Base-by-base conservation (phyloP, 2,888 invertebrate genomes). In the Pachydiplax longipennis region DNA sequence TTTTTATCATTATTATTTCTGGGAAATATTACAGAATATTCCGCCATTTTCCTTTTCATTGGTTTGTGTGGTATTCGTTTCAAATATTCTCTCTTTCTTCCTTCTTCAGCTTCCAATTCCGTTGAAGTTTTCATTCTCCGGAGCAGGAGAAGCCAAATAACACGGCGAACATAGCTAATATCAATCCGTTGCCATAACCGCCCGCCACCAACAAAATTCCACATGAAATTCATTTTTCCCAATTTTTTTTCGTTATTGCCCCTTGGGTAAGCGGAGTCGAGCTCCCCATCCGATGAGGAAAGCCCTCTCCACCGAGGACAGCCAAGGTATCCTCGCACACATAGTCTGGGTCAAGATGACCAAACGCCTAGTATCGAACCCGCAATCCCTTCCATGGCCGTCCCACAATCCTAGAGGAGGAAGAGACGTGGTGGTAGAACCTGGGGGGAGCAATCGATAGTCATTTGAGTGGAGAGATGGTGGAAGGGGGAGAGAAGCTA, bases 321-420 rank as follows among this genome's bases (percentile, higher is more conserved):
- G 61, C 87, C 37, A 58, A 61, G 35, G 37, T 61, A 87, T 61
- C 61, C 61, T 83, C 40, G 48, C 65, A 87, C 87, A 87, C 61
- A 87, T 61, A 87, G 87, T 87, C 87, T 87, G 87, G 87, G 87
- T 87, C 87, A 87, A 87, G 87, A 87, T 87, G 87, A 87, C 87
- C 87, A 87, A 87, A 87, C 87, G 65, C 87, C 87, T 87, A 87
- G 87, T 87, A 87, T 87, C 87, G 87, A 87, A 87, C 87, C 87
- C 82, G 61, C 61, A 87, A 87, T 87, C 87, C 87, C 87, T 65
- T 87, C 87, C 37, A 61, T 87, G 87, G 61, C 87, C 87, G 37
- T 61, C 87, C 87, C 61, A 87, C 87, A 40, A 40, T 83, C 87
- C 87, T 87, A 87, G 65, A 65, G 87, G 58, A 58, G n/a, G 58